Percentiles rank a stretch among this genome's conserved stretches.
These are phyloP conservation scores for Clivina fossor DNA, from an alignment of 2,888 invertebrate species.

Conservation along the genomic window DNA sequence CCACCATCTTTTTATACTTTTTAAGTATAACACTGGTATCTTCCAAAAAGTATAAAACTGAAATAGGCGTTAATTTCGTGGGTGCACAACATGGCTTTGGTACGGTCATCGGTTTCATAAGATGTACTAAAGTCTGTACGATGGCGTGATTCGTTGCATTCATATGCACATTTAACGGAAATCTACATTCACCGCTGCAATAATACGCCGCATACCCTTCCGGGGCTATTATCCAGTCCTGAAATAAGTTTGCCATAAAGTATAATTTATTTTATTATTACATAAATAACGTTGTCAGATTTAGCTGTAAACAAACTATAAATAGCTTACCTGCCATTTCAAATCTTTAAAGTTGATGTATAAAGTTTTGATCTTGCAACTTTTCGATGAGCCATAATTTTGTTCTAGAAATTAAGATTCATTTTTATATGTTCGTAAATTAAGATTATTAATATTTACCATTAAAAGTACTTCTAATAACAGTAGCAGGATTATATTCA, in stretches of 20 bases:
- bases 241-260: slow-evolving; percentile 45
- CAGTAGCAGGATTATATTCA: slow-evolving; percentile 57
- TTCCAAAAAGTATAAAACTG: slow-evolving; percentile 88
- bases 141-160: slow-evolving; percentile 97
- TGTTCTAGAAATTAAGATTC: slow-evolving; percentile 51
- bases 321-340: slow-evolving; percentile 79
- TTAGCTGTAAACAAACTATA: slow-evolving; percentile 17
- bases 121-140: slow-evolving; percentile 87
- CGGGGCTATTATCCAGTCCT: slow-evolving; percentile 97
- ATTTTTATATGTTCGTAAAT: slow-evolving; percentile 7
- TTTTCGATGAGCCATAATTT: slow-evolving; percentile 58
- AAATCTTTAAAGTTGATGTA: slow-evolving; percentile 91
- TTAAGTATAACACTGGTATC: slow-evolving; percentile 90
- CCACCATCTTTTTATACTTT: slow-evolving; percentile 96
- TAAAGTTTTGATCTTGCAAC: slow-evolving; percentile 85
- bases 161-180: slow-evolving; percentile 89
- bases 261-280: too few species aligned
- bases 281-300: not conserved
- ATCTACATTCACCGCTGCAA: slow-evolving; percentile 92
- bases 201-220: slow-evolving; percentile 93
- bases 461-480: slow-evolving; percentile 59
- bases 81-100: slow-evolving; percentile 95
- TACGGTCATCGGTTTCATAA: slow-evolving; percentile 75
- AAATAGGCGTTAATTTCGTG: slow-evolving; percentile 82
- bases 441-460: slow-evolving; percentile 50